phyloP scores from a whole-genome alignment of 2,113 vertebrate genomes.

The Vidua chalybeata region DNA sequence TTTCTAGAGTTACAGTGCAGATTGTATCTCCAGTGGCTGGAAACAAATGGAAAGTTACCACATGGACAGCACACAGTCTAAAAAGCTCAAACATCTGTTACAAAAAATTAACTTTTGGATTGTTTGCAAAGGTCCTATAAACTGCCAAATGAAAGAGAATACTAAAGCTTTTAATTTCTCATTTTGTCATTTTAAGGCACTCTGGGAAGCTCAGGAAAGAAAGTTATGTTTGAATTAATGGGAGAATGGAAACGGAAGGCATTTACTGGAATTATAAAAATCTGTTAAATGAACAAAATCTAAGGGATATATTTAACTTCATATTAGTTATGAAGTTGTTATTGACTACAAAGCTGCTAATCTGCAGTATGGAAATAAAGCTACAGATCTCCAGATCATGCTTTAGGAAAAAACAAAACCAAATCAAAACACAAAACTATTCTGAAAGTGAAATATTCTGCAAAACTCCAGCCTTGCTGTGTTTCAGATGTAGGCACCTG shows the following conservation, averaged over 20 bases:
- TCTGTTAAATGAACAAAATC: not conserved
- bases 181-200: not conserved
- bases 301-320: not conserved
- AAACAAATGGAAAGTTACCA: not conserved
- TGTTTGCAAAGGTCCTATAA: not conserved
- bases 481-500: not conserved
- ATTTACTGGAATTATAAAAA: not conserved
- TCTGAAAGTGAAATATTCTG: not conserved
- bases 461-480: not conserved
- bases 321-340: not conserved
- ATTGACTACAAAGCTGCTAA: not conserved
- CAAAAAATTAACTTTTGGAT: not conserved
- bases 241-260: not conserved
- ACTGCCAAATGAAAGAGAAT: not conserved
- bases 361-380: not conserved
- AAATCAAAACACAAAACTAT: not conserved
- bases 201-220: not conserved
- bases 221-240: not conserved
- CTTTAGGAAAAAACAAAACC: not conserved
- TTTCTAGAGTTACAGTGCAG: slow-evolving; percentile 80
- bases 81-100: not conserved
- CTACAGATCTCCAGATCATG: not conserved
- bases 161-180: not conserved
- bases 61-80: not conserved
- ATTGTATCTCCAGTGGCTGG: slow-evolving; percentile 55